Base-by-base conservation (phyloP, 2,888 invertebrate genomes). In the Eurytoma adleriae region DNA sequence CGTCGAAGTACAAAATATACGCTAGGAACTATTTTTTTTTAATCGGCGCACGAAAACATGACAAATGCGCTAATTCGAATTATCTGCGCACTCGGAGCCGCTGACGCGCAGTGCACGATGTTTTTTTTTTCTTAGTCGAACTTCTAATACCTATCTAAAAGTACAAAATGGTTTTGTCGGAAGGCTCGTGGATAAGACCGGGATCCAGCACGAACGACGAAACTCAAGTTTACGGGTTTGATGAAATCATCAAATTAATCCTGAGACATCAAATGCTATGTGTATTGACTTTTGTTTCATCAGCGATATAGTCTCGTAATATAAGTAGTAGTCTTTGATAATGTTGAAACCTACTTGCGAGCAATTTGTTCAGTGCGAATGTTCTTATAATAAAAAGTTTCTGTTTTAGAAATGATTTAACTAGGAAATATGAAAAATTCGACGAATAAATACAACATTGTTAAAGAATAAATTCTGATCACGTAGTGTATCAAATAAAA, bases 21-120 rank as follows among this genome's bases (percentile, higher is more conserved):
- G 20, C 79, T 81, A 81, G 81, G 79, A 81, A 81, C 81, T 81
- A 75, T 78, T 72, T 64, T 72, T 40, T 40, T 40, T 62, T 30
- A 80, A 80, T 77, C 24, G 66, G 48, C 67, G 57, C n/a, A 20
- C 48, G 50, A 77, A 79, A 80, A 48, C 7, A 68, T 76, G 50
- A 76, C 18, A 76, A 62, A 80, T 72, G 61, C 57, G 59, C 75
- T 71, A 75, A 66, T 70, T 79, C 14, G 30, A 79, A 79, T 59
- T 75, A 5, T 13, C 64, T 52, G 50, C 62, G 70, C 54, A 10
- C 72, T 61, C 40, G 40, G 40, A 40, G 7, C 7, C 40, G 40
- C 40, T 40, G 10, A 7, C 40, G 10, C 40, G 10, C 40, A 10
- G 10, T 40, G 40, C 10, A 40, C 40, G 0, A 40, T 40, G 40